These are phyloP conservation scores for Drosophila neutralis DNA, from an alignment of 2,888 invertebrate species.

Conservation along the genomic window DNA sequence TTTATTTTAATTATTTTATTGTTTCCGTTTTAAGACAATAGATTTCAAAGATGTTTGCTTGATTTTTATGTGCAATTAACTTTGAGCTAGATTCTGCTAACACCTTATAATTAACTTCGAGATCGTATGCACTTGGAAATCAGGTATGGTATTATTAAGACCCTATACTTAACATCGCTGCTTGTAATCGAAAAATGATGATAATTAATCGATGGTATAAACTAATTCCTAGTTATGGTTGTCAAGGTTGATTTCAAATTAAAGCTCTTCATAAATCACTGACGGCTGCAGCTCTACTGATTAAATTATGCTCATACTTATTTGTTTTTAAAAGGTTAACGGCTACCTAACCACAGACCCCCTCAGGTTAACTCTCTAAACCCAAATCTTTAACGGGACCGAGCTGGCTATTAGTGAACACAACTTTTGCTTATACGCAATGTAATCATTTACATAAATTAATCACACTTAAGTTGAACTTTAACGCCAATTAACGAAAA, in stretches of 20 bases:
- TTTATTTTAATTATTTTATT: background rate
- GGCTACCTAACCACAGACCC: slow-evolving; percentile 21
- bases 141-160: slow-evolving; percentile 4
- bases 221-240: slow-evolving; percentile 35
- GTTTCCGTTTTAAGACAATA: background rate
- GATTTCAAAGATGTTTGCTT: background rate
- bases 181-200: background rate
- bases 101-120: background rate
- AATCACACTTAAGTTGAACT: slow-evolving; percentile 40
- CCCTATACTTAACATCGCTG: background rate
- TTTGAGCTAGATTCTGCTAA: background rate
- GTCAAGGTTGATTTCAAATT: slow-evolving; percentile 54
- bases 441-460: slow-evolving; percentile 62
- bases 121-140: background rate
- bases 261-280: slow-evolving; percentile 30
- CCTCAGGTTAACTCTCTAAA: slow-evolving; percentile 23
- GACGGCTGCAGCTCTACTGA: slow-evolving; percentile 30
- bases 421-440: slow-evolving; percentile 11
- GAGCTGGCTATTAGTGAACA: slow-evolving; percentile 44
- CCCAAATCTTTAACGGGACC: slow-evolving; percentile 34
- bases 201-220: slow-evolving; percentile 33
- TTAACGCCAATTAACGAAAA: slow-evolving; percentile 4
- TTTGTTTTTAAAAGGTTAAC: slow-evolving; percentile 32
- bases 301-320: slow-evolving; percentile 32
- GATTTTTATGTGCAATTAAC: background rate